A percentile compares a stretch with the other conserved stretches of the same genome.
Evolutionary conservation across 2,888 invertebrate species (phyloP).

Genomic region (Drosophila kanekoi): DNA sequence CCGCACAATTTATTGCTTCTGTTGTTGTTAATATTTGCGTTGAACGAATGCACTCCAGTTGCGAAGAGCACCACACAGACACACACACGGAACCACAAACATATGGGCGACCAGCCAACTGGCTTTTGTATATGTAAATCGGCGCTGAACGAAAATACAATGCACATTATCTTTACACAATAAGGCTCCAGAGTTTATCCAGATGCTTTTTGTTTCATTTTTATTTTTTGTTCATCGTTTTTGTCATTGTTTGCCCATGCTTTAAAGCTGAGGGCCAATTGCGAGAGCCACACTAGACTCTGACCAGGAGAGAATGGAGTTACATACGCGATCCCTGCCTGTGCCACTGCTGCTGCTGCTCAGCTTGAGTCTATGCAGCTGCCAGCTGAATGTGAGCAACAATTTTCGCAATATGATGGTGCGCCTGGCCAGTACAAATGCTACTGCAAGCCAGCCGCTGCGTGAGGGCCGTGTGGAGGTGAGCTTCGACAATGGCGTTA

Average conservation of each 20-base stretch:
- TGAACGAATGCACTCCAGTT: constrained; percentile 69
- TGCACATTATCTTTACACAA: constrained; percentile 46
- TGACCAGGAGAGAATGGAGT: constrained; percentile 35
- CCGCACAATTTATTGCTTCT: constrained; percentile 26
- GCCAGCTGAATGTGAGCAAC: constrained; percentile 41
- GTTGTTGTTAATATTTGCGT: constrained; percentile 53
- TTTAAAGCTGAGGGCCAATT: constrained; percentile 49
- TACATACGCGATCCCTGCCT: background rate
- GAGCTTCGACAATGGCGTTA: constrained; percentile 71
- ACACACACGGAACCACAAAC: constrained; percentile 22
- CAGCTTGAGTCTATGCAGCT: constrained; percentile 8
- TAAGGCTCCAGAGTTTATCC: constrained; percentile 3
- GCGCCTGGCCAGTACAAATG: constrained; percentile 59
- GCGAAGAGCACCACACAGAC: constrained; percentile 30
- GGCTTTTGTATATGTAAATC: constrained; percentile 45
- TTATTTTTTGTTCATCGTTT: background rate
- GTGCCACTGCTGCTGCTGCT: constrained; percentile 33
- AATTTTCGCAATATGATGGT: constrained; percentile 70
- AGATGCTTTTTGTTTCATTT: constrained; percentile 28
- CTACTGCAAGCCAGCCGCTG: constrained; percentile 7
- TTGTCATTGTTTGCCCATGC: constrained; percentile 37
- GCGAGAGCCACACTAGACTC: constrained; percentile 15
- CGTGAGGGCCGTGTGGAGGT: constrained; percentile 80
- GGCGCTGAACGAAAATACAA: constrained; percentile 53
- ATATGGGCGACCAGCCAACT: constrained; percentile 19